Evolutionary conservation across 2,888 invertebrate genomes (phyloP).

Genomic region (Rhaphigaster nebulosa): DNA sequence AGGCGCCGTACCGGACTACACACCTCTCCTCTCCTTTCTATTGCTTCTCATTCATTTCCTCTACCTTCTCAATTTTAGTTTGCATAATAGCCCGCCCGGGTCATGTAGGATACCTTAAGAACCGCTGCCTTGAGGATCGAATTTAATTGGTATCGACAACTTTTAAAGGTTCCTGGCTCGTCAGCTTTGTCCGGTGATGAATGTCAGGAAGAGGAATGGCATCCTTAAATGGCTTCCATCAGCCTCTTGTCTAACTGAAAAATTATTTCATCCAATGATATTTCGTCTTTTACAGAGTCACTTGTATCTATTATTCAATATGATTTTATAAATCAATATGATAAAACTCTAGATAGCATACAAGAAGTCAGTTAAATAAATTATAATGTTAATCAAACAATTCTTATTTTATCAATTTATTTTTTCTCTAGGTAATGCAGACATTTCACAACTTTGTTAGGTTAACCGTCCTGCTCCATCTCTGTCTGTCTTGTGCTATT

Average conservation of each 20-base stretch:
- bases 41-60: background rate
- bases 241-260: background rate
- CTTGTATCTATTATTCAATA: background rate
- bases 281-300: background rate
- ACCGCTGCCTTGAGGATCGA: background rate
- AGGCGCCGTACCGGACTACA: background rate
- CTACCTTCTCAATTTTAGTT: background rate
- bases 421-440: too few relatives aligned
- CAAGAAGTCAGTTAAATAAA: background rate
- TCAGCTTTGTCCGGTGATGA: background rate
- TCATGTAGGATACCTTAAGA: background rate
- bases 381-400: background rate
- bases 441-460: too few relatives aligned
- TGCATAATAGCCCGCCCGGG: background rate
- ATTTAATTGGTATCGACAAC: slow-evolving; percentile 7
- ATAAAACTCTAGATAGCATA: background rate
- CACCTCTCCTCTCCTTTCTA: background rate
- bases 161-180: background rate
- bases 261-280: background rate
- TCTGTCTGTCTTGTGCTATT: too few relatives aligned
- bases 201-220: background rate
- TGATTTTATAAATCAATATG: too few relatives aligned
- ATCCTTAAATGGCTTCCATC: background rate
- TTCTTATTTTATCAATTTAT: background rate
- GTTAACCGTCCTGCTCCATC: too few relatives aligned